phyloP scores from a whole-genome alignment of 1,140 invertebrate genomes.

The Chlorops oryzae region DNA sequence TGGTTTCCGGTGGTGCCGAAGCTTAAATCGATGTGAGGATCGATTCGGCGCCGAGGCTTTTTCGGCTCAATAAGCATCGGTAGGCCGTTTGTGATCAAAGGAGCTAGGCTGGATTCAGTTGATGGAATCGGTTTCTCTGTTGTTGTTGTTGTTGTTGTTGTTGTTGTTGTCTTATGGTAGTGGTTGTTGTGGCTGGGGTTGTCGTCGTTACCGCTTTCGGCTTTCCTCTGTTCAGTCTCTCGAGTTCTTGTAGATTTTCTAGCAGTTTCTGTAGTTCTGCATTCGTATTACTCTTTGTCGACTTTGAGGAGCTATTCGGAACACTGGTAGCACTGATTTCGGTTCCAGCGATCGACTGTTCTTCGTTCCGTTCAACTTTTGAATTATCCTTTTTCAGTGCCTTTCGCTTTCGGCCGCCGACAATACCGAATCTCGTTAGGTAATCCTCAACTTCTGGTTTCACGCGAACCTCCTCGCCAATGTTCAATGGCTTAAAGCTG shows the following conservation, averaged over 20 bases:
- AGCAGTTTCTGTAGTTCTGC: conserved; percentile 34
- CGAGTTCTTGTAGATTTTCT: conserved; percentile 39
- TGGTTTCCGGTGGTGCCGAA: conserved; percentile 32
- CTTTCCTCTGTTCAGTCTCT: conserved; percentile 47
- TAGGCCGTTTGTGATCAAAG: conserved; percentile 37
- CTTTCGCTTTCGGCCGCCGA: conserved; percentile 21
- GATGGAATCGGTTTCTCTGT: conserved; percentile 6
- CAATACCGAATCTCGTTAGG: conserved; percentile 42
- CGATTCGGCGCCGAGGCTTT: conserved; percentile 36
- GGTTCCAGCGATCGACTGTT: conserved; percentile 12
- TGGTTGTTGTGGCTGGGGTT: conserved; percentile 4
- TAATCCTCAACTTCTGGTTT: conserved; percentile 45
- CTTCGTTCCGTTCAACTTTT: neutral
- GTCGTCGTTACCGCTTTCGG: conserved; percentile 6
- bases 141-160: conserved; percentile 10
- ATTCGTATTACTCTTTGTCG: conserved; percentile 10
- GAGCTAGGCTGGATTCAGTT: conserved; percentile 13
- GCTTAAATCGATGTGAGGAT: conserved; percentile 41
- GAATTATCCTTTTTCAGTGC: conserved; percentile 27
- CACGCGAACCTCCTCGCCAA: conserved; percentile 38
- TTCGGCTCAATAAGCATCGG: conserved; percentile 37
- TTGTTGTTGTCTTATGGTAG: neutral
- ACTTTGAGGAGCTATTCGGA: conserved; percentile 6
- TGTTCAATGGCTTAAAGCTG: conserved; percentile 42
- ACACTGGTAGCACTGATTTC: conserved; percentile 14